These are phyloP conservation scores for Pocillopora damicornis DNA, from an alignment of 64 coral and sea anemone genomes.

Conservation along the genomic window DNA sequence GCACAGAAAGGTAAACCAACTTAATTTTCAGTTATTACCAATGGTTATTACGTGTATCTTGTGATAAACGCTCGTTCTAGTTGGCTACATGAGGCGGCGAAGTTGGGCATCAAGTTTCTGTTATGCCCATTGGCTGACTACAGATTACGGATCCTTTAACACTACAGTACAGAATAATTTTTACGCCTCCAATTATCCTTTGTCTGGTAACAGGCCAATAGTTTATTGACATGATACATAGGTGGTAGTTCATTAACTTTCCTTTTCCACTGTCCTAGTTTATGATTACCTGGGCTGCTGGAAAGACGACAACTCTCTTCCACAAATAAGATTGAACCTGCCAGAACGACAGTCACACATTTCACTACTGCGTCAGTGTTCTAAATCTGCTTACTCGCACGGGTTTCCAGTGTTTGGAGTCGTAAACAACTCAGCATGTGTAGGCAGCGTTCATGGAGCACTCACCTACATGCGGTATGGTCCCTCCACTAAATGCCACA, in stretches of 20 bases:
- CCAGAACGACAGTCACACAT: background rate
- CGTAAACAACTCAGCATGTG: slow-evolving; percentile 46
- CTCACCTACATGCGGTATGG: slow-evolving; percentile 68
- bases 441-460: slow-evolving; percentile 55
- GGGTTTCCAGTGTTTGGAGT: slow-evolving; percentile 72
- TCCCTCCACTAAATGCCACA: slow-evolving; percentile 46
- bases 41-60: no score
- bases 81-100: no score
- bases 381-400: slow-evolving; percentile 7
- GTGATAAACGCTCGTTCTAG: no score
- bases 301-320: slow-evolving; percentile 18
- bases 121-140: no score
- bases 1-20: background rate
- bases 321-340: background rate
- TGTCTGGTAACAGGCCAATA: no score
- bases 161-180: no score
- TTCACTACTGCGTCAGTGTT: slow-evolving; percentile 23
- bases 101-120: no score
- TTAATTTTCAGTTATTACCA: background rate
- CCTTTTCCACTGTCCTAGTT: background rate
- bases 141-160: no score
- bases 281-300: slow-evolving; percentile 38
- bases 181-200: no score
- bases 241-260: background rate
- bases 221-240: background rate